Evolutionary conservation across 2,797 vertebrate species (phyloP), one percentile per base, ranked within the genome.

Genomic region (Alauda arvensis): DNA sequence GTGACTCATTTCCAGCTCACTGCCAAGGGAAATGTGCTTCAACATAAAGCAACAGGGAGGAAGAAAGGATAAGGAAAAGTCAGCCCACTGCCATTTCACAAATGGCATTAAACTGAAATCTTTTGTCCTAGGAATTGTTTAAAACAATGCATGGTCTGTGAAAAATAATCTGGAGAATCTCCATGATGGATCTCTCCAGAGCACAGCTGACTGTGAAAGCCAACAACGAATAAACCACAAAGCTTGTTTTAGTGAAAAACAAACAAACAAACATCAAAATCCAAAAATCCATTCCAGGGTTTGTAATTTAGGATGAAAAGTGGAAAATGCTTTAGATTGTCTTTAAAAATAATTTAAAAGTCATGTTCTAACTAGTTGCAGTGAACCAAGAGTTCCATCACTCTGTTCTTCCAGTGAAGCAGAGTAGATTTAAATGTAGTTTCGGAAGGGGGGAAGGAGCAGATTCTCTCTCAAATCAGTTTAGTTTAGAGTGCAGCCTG

Each of bases 81-180:
- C 61, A 67, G 29, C 61, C 28, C 43, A 23, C 19, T 80, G 75
- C 76, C 63, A 61, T 80, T 67, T 65, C 75, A 43, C 75, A 75
- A 77, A 49, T 52, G n/a, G 6, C 57, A 81, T 33, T 69, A 48
- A 48, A 67, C 49, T 77, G 70, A 75, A 76, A 60, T 84, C 5
- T 87, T 83, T 60, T 88, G 29, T 91, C 67, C 68, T 66, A 48
- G 28, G 49, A 87, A 55, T 75, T 86, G 57, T 93, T 96, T 93
- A 89, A 77, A 78, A 76, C 49, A 45, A 18, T 39, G 37, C 20
- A 18, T 52, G 31, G 48, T 26, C 28, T 95, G 63, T 71, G 69
- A 87, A 95, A 96, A 94, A 76, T 62, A 93, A 91, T 83, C 85
- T 93, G 90, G 53, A 88, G 31, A 83, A 59, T 87, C 5, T 76